Conservation (phyloP, 2,888 invertebrate species). For the Leptinotarsa peninsularis region DNA sequence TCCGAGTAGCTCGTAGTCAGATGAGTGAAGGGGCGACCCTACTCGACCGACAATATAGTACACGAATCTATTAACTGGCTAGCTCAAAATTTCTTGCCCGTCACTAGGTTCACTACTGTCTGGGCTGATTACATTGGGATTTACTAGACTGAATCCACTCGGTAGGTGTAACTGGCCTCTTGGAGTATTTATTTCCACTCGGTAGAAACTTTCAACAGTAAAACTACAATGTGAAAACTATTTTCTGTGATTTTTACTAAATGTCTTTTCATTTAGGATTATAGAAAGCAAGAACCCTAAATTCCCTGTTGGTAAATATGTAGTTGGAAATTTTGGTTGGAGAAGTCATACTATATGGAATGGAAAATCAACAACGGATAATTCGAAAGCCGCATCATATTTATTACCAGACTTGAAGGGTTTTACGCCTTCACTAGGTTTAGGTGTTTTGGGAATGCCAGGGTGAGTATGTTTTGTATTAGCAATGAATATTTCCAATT, state of each 20-base stretch:
- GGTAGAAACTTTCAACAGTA: neutral
- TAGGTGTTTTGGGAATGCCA: constrained; percentile 78
- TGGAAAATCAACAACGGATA: constrained; percentile 70
- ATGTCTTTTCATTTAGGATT: constrained; percentile 68
- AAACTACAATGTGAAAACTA: neutral
- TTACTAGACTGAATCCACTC: no score
- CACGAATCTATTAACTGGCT: no score
- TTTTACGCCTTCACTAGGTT: constrained; percentile 71
- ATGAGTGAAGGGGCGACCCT: no score
- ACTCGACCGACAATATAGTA: no score
- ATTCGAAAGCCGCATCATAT: constrained; percentile 47
- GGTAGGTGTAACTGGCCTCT: no score
- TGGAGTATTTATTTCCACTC: no score
- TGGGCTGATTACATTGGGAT: no score
- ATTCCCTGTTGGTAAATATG: constrained; percentile 73
- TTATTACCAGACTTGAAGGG: constrained; percentile 72
- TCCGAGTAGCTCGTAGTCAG: no score
- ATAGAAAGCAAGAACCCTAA: constrained; percentile 73
- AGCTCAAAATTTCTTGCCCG: no score
- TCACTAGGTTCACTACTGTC: no score
- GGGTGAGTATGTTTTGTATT: constrained; percentile 66
- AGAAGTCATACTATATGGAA: constrained; percentile 69
- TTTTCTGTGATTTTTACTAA: no score
- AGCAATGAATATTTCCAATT: neutral
- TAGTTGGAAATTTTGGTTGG: constrained; percentile 77